Evolutionary conservation across 2,113 vertebrate genomes (phyloP), one percentile per base, ranked within the genome.

Genomic region (Enhydra lutris): DNA sequence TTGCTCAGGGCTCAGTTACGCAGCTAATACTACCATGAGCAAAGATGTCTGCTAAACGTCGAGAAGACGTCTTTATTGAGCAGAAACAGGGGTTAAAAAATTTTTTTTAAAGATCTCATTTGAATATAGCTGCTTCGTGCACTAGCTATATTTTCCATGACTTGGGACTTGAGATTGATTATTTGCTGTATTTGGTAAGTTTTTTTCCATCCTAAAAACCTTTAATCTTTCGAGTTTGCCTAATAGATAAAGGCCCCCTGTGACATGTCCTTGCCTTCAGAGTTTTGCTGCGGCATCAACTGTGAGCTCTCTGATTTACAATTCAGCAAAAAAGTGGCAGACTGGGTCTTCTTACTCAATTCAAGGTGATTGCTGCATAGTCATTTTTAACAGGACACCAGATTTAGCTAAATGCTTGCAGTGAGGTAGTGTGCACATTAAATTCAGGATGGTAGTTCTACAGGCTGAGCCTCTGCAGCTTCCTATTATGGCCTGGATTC

Each of bases 251-350:
- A 98, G 90, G 79, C 61, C 85, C 94, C 86, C 85, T 89, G 96
- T 95, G 92, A 80, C 92, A 52, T 92, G 90, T 80, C 97, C 97
- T 98, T 98, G 97, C 96, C 97, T 97, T 97, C 65, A 76, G 94
- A 97, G 7, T 97, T 98, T 95, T 98, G 89, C 83, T 12, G 80
- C 67, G 42, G 0, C 0, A 95, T 97, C 95, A 83, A n/a, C 97
- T 95, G 87, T 81, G 92, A 94, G 79, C 88, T 86, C 95, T 50
- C 84, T 83, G 95, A 97, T 98, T 94, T 97, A 90, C 91, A 80
- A 67, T 96, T 98, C 92, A 95, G 96, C 45, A 82, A 91, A 98
- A 97, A 96, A 13, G 26, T 63, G 84, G 57, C 21, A 6, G 84
- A 7, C 93, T 88, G 36, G 80, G 81, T 85, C 52, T 96, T 92